Evolutionary conservation across 2,113 vertebrate genomes (phyloP), one percentile per base, ranked within the genome.

Genomic region (Cisticola juncidis): DNA sequence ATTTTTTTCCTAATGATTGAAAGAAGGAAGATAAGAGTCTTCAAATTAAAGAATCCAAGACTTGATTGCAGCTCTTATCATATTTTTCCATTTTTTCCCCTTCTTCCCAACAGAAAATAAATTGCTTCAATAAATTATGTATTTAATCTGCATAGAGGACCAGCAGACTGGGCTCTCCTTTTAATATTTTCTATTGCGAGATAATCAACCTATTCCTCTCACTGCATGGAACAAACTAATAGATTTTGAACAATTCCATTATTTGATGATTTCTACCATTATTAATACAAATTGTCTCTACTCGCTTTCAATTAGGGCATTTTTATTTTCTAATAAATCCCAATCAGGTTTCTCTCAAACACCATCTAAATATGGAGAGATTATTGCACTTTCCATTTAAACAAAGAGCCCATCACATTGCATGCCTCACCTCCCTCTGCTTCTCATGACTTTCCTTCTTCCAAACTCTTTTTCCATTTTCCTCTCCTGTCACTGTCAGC

Each of bases 321-420:
- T 97, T 98, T 96, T 95, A 98, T 98, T 98, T 97, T 89, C 96
- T 80, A 45, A 95, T 96, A 97, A 97, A 97, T 97, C 96, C 96
- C 96, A 96, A 92, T 97, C 95, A 95, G 88, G 45, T 96, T 96
- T 92, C 86, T 87, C 87, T 96, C 87, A 90, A 81, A 92, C n/a
- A 36, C 72, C 50, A 36, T 72, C 90, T 92, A 95, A 96, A 94
- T 45, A 35, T 31, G 54, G 81, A 47, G 56, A 90, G 79, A 87
- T 92, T 80, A 83, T 31, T 4, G 9, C n/a, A 48, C 36, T 78
- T 94, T 45, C 60, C 28, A 26, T 73, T 92, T 90, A 73, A 86
- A 73, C 54, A 44, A 88, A 87, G 45, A 85, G 69, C 62, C n/a
- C 45, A 62, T 48, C 54, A 72, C 33, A 33, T 38, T 11, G 2